Evolutionary conservation across 2,113 vertebrate species (phyloP).

Genomic region (Ochotona curzoniae): DNA sequence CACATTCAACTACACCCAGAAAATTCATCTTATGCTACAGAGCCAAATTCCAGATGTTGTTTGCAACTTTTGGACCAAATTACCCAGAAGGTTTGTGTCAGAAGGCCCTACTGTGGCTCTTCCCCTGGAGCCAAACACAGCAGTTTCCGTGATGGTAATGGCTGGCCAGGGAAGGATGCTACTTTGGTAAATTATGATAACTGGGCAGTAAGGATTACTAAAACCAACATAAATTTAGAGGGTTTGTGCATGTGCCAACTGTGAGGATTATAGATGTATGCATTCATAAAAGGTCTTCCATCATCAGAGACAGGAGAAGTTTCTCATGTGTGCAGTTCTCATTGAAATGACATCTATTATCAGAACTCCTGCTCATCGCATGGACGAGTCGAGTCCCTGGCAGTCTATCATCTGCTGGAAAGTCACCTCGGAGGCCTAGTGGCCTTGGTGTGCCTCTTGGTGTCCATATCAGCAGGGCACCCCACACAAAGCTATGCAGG

Average conservation of each 20-base stretch:
- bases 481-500: not conserved
- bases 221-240: slow-evolving; percentile 54
- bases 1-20: slow-evolving; percentile 58
- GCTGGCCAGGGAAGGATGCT: slow-evolving; percentile 25
- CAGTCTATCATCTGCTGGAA: not conserved
- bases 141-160: slow-evolving; percentile 60
- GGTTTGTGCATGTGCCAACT: slow-evolving; percentile 36
- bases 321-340: slow-evolving; percentile 6
- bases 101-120: slow-evolving; percentile 38
- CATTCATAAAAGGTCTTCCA: slow-evolving; percentile 50
- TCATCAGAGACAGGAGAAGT: slow-evolving; percentile 44
- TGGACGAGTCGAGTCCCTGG: not conserved
- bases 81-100: slow-evolving; percentile 40
- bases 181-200: slow-evolving; percentile 64
- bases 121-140: slow-evolving; percentile 37
- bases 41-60: slow-evolving; percentile 71
- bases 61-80: slow-evolving; percentile 62
- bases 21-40: slow-evolving; percentile 63
- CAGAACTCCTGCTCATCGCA: not conserved
- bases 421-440: not conserved
- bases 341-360: slow-evolving; percentile 28
- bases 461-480: not conserved
- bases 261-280: slow-evolving; percentile 37
- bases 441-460: not conserved
- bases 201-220: slow-evolving; percentile 61